These are phyloP conservation scores for Thera britannica DNA, from an alignment of 2,888 invertebrate genomes.

Conservation along the genomic window DNA sequence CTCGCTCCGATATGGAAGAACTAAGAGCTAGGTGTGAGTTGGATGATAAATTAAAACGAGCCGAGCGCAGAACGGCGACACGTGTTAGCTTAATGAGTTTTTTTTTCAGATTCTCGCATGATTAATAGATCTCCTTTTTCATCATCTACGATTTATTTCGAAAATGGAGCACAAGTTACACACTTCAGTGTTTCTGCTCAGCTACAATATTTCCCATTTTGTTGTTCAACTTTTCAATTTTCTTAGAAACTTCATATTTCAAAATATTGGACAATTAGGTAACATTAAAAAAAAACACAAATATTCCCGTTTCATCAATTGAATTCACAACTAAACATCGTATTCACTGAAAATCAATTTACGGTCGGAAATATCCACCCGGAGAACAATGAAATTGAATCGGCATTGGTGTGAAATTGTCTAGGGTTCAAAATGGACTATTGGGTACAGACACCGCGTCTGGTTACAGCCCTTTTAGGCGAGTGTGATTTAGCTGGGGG, in stretches of 20 bases:
- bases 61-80: slow-evolving; percentile 47
- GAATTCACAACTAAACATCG: neutral
- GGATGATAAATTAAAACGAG: slow-evolving; percentile 78
- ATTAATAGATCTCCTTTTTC: slow-evolving; percentile 30
- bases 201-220: neutral
- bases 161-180: neutral
- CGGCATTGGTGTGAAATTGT: slow-evolving; percentile 59
- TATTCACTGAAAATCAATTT: slow-evolving; percentile 22
- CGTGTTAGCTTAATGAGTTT: slow-evolving; percentile 60
- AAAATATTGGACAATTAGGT: neutral
- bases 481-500: slow-evolving; percentile 55
- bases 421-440: slow-evolving; percentile 63
- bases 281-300: neutral
- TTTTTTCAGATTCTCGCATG: slow-evolving; percentile 43
- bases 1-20: slow-evolving; percentile 57
- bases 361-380: slow-evolving; percentile 29
- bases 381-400: slow-evolving; percentile 59
- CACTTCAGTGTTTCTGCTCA: neutral
- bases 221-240: neutral
- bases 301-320: neutral
- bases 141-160: neutral
- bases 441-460: slow-evolving; percentile 58
- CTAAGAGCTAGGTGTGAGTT: slow-evolving; percentile 63
- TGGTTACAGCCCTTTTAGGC: slow-evolving; percentile 47
- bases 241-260: neutral